Base-by-base conservation (phyloP, 2,888 invertebrate genomes). In the Meloe dianella region DNA sequence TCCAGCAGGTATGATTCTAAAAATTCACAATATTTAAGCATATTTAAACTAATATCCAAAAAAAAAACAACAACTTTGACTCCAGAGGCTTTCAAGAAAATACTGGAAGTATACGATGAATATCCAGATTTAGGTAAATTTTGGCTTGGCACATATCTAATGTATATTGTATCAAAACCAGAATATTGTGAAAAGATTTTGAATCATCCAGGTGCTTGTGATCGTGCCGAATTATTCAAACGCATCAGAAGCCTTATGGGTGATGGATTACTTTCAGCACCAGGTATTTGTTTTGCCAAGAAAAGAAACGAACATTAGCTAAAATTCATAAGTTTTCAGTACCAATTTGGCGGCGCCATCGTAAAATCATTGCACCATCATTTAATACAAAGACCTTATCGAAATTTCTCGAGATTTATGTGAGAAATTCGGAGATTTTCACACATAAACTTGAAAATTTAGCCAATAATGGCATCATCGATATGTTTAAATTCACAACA, bases 291-390 rank as follows among this genome's bases (percentile, higher is more conserved):
- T 29, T 57, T 24, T 8, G 29, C 9, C n/a, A n/a, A n/a, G n/a
- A n/a, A n/a, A n/a, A n/a, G n/a, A n/a, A 22, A 41, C 51, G 27
- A 27, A 27, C 4, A 27, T 22, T 20, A 17, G 7, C 38, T 38
- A 38, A 22, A 57, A 38, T 14, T 17, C 0, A 4, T 20, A 0
- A 8, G 12, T 41, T 64, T 59, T 14, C 10, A 60, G 66, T 63
- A 0, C 51, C 35, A 38, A 22, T 47, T 8, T 67, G 67, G 67
- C 63, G 61, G 20, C 29, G 57, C 7, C 67, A 67, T 35, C 35
- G 67, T n/a, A 67, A 60, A 57, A 56, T 63, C 2, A 63, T 67
- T 3, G 67, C 63, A 6, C 67, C 67, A n/a, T 24, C 60, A 54
- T 47, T 67, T 17, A 67, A 67, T 29, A 57, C 63, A 41, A 67